A percentile compares a stretch with the other conserved stretches of the same genome.
These are phyloP conservation scores for Turdus rufiventris DNA, from an alignment of 2,113 vertebrate genomes.

Conservation along the genomic window DNA sequence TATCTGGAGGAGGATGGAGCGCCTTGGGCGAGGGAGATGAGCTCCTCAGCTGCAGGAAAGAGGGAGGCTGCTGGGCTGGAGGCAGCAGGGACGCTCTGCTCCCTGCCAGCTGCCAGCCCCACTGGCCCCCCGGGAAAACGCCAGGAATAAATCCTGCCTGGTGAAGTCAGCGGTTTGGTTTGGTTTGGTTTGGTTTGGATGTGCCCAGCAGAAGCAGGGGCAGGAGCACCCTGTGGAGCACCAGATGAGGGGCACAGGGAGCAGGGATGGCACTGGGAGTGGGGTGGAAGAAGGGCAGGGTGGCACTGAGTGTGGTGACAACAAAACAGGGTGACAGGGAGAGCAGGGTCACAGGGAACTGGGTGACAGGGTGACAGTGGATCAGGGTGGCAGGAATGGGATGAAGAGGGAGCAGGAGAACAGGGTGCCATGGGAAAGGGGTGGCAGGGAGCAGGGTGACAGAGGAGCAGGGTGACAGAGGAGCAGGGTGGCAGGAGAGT, in stretches of 20 bases:
- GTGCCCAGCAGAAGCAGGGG: neutral
- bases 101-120: neutral
- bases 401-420: neutral
- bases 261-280: fast-evolving
- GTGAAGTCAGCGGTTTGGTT: neutral
- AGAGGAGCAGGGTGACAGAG: neutral
- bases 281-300: neutral
- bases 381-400: neutral
- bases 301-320: neutral
- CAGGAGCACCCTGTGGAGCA: neutral
- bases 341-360: neutral
- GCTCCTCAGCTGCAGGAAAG: slow-evolving; percentile 19
- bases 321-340: neutral
- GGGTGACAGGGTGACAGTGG: neutral
- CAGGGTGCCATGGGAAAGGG: neutral
- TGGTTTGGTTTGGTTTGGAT: neutral
- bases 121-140: neutral
- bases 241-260: neutral
- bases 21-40: slow-evolving; percentile 47
- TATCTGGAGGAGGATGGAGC: slow-evolving; percentile 57
- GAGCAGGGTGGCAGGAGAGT: neutral
- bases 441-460: neutral
- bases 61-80: neutral
- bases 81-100: neutral
- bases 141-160: neutral